phyloP scores from a whole-genome alignment of 2,797 vertebrate species.

The Podarcis lilfordi region DNA sequence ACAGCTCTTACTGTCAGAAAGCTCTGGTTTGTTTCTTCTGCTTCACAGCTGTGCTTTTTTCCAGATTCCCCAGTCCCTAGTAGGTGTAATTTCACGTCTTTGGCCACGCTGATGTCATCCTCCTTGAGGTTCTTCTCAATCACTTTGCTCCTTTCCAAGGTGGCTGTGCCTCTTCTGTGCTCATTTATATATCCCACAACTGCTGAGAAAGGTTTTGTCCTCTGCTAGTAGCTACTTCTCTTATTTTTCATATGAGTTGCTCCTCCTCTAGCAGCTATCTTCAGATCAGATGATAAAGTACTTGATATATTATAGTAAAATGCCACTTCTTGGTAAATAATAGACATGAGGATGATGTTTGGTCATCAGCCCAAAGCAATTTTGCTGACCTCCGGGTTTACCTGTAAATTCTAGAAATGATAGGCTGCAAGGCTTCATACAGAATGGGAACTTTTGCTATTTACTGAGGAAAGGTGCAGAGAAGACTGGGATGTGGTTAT shows the following conservation, averaged over 20 bases:
- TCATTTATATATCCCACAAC: conserved; percentile 70
- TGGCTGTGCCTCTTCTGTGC: conserved; percentile 94
- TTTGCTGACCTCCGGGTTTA: background rate
- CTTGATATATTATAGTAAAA: no score
- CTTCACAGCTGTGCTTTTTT: no score
- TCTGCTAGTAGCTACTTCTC: background rate
- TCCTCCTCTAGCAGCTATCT: background rate
- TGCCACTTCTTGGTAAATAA: background rate
- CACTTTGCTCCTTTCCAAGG: conserved; percentile 96
- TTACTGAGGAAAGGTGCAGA: background rate
- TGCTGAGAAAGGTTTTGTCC: no score
- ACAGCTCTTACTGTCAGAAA: no score
- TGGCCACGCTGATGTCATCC: conserved; percentile 93
- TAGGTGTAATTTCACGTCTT: conserved; percentile 96
- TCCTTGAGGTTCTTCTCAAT: conserved; percentile 99
- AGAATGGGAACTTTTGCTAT: background rate
- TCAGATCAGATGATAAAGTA: no score
- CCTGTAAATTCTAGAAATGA: background rate
- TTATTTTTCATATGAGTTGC: background rate
- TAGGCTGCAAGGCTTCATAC: no score
- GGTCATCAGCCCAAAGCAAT: background rate
- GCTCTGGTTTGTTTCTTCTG: no score
- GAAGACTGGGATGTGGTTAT: background rate
- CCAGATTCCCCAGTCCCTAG: conserved; percentile 75
- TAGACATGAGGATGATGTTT: background rate